Conservation (phyloP, 2,888 invertebrate species). For the Drosophila heteroneura region DNA sequence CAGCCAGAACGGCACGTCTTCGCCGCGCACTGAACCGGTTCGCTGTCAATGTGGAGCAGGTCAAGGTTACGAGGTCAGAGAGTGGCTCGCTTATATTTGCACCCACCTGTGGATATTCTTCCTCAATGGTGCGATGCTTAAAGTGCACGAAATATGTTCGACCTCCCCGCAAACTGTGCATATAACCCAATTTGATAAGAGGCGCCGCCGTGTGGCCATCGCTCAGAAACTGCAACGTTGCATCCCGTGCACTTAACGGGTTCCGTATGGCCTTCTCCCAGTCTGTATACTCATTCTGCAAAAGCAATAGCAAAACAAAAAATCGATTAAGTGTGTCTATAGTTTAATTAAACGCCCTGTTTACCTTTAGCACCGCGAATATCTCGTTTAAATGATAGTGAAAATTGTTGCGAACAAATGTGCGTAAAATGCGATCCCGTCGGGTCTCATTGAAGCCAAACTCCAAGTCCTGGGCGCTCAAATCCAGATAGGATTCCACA, state of each 20-base stretch:
- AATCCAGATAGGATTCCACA: constrained; percentile 92
- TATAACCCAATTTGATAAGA: constrained; percentile 90
- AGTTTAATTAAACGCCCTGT: not conserved
- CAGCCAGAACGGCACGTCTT: constrained; percentile 94
- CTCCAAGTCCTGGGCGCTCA: constrained; percentile 93
- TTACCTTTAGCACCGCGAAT: constrained; percentile 92
- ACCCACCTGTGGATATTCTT: constrained; percentile 91
- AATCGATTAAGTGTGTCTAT: not conserved
- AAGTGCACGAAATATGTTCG: constrained; percentile 95
- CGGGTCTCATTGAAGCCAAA: constrained; percentile 96
- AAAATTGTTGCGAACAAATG: constrained; percentile 97
- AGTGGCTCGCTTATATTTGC: not conserved
- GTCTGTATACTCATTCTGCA: constrained; percentile 96
- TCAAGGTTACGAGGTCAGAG: constrained; percentile 16
- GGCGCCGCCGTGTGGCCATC: constrained; percentile 97
- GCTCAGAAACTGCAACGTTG: constrained; percentile 93
- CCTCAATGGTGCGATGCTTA: constrained; percentile 93
- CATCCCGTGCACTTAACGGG: constrained; percentile 94
- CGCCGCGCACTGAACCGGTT: constrained; percentile 93
- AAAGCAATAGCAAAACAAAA: not conserved
- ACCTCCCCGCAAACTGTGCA: constrained; percentile 92
- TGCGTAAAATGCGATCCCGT: constrained; percentile 94
- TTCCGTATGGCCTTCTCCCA: constrained; percentile 96
- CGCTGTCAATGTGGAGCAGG: constrained; percentile 86
- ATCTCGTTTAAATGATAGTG: constrained; percentile 98